Conservation (phyloP, 1,140 invertebrate genomes). For the Potamilus streckersoni region DNA sequence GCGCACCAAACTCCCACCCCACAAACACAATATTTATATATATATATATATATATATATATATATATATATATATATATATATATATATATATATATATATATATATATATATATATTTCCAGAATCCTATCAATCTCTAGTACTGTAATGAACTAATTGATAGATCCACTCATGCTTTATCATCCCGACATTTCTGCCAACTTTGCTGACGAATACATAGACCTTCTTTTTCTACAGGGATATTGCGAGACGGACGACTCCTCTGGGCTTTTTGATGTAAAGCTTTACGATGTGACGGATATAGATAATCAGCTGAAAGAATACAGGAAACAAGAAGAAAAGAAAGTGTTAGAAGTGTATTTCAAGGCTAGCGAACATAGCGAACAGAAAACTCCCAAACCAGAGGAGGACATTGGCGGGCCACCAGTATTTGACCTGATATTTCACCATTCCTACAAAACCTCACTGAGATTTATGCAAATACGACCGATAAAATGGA, state of each 20-base stretch:
- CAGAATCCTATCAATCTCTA: too few relatives aligned
- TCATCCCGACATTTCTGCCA: too few relatives aligned
- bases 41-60: too few relatives aligned
- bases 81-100: too few relatives aligned
- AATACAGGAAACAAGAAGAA: background rate
- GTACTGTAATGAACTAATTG: too few relatives aligned
- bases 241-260: slow-evolving; percentile 12
- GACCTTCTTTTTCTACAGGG: slow-evolving; percentile 1
- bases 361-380: background rate
- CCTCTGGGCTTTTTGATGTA: slow-evolving; percentile 42
- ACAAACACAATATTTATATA: too few relatives aligned
- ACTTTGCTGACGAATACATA: too few relatives aligned
- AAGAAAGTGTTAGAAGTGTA: background rate
- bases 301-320: slow-evolving; percentile 15
- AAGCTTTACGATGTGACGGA: slow-evolving; percentile 45
- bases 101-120: too few relatives aligned
- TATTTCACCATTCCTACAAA: slow-evolving; percentile 19
- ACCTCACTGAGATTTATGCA: slow-evolving; percentile 33
- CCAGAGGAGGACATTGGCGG: background rate
- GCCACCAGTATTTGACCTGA: slow-evolving; percentile 35
- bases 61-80: too few relatives aligned
- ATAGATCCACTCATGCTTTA: too few relatives aligned
- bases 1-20: too few relatives aligned
- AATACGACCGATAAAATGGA: slow-evolving; percentile 23
- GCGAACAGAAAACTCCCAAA: background rate